phyloP scores from a whole-genome alignment of 2,888 invertebrate genomes.

The Lithosia quadra region DNA sequence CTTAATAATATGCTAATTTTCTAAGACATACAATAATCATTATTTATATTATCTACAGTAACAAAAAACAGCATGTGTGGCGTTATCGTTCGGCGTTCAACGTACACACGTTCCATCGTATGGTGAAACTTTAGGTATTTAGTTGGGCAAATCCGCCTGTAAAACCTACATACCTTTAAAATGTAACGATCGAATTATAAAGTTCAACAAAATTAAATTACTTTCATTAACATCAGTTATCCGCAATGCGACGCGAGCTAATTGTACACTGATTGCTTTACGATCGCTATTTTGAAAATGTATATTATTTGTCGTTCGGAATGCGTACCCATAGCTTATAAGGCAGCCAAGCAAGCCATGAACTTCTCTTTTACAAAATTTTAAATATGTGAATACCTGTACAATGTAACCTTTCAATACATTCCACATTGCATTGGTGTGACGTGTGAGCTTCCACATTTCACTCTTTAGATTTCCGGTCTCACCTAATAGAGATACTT shows the following conservation, averaged over 20 bases:
- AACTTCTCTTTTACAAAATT: neutral
- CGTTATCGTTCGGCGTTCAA: neutral
- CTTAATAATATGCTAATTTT: too few species aligned
- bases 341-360: too few species aligned
- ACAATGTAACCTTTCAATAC: too few species aligned
- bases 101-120: neutral
- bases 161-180: neutral
- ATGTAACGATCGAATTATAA: neutral
- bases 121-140: neutral
- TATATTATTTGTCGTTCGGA: neutral
- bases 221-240: neutral
- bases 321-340: too few species aligned
- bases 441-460: too few species aligned
- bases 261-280: conserved; percentile 3
- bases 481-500: too few species aligned
- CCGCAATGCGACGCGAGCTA: neutral
- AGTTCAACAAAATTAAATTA: neutral
- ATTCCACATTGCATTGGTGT: too few species aligned
- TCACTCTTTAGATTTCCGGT: too few species aligned
- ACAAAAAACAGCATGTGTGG: too few species aligned
- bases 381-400: neutral
- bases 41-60: too few species aligned
- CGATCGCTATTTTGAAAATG: neutral
- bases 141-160: neutral
- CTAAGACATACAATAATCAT: too few species aligned